These are phyloP conservation scores for Drosophila quinaria DNA, from an alignment of 2,888 invertebrate genomes.

Conservation along the genomic window DNA sequence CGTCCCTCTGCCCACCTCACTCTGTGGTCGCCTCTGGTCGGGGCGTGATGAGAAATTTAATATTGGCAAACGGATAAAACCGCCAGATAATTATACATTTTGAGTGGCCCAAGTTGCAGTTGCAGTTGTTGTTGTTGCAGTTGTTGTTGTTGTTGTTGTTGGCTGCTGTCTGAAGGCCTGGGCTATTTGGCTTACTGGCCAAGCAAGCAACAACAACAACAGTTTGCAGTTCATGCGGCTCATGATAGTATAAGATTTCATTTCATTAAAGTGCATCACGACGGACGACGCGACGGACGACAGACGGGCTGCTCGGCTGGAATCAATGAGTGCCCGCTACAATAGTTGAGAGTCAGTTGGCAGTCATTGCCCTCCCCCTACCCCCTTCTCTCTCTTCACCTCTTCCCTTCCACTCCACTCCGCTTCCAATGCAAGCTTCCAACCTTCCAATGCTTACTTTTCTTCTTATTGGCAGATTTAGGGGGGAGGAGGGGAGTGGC, in stretches of 20 bases:
- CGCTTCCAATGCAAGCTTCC: constrained; percentile 24
- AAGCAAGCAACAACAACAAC: constrained; percentile 28
- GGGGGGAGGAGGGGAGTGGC: constrained; percentile 41
- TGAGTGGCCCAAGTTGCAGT: constrained; percentile 73
- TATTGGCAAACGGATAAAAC: constrained; percentile 84
- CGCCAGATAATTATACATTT: constrained; percentile 82
- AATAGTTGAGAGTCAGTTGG: constrained; percentile 42
- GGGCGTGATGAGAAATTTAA: constrained; percentile 86
- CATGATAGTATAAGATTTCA: constrained; percentile 85
- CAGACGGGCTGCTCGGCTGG: constrained; percentile 50
- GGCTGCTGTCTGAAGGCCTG: constrained; percentile 28
- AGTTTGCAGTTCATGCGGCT: constrained; percentile 72
- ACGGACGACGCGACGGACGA: constrained; percentile 74
- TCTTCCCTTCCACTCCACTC: constrained; percentile 22
- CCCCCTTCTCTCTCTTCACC: constrained; percentile 2
- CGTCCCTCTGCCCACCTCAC: constrained; percentile 39
- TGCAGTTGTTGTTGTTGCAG: constrained; percentile 21
- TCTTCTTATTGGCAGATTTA: constrained; percentile 82
- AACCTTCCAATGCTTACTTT: constrained; percentile 69
- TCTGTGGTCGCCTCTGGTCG: constrained; percentile 42
- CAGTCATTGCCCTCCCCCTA: constrained; percentile 40
- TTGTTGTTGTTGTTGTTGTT: constrained; percentile 10
- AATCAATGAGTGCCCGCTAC: constrained; percentile 74
- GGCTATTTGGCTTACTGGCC: constrained; percentile 53
- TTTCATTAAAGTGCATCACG: constrained; percentile 86